A percentile compares a stretch with the other conserved stretches of the same genome.
phyloP scores from a whole-genome alignment of 1,140 invertebrate species.

The Brachionus rotundiformis region DNA sequence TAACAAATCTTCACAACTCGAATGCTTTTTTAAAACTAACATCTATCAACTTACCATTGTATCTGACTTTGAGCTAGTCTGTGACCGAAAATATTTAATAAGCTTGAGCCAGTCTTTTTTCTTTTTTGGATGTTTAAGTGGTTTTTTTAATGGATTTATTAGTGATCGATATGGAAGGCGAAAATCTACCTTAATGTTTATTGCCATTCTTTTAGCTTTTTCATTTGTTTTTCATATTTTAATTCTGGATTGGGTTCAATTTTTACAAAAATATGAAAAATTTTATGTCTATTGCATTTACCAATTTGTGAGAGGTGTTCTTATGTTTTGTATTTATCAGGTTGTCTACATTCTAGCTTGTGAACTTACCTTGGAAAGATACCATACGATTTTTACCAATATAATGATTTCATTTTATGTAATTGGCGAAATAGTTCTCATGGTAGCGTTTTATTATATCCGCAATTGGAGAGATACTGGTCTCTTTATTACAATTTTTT shows the following conservation, averaged over 20 bases:
- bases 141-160: constrained; percentile 32
- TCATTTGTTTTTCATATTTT: background rate
- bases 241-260: background rate
- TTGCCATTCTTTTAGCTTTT: background rate
- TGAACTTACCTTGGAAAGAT: constrained; percentile 20
- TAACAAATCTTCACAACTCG: background rate
- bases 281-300: constrained; percentile 31
- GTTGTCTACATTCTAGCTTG: constrained; percentile 11
- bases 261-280: background rate
- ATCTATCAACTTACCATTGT: constrained; percentile 9
- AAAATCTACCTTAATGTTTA: background rate
- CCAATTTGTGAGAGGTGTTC: constrained; percentile 33
- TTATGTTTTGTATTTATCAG: constrained; percentile 37
- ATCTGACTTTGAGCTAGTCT: constrained; percentile 4
- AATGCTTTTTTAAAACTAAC: background rate
- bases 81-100: constrained; percentile 2
- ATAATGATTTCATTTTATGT: constrained; percentile 31
- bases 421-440: background rate
- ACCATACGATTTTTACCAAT: constrained; percentile 3
- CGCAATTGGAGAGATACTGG: constrained; percentile 18
- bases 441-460: background rate
- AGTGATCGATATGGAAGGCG: constrained; percentile 28
- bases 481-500: constrained; percentile 4
- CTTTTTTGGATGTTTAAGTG: constrained; percentile 32
- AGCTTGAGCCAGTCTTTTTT: constrained; percentile 24